Conservation (phyloP, 2,888 invertebrate genomes). For the Odontomyia ornata region DNA sequence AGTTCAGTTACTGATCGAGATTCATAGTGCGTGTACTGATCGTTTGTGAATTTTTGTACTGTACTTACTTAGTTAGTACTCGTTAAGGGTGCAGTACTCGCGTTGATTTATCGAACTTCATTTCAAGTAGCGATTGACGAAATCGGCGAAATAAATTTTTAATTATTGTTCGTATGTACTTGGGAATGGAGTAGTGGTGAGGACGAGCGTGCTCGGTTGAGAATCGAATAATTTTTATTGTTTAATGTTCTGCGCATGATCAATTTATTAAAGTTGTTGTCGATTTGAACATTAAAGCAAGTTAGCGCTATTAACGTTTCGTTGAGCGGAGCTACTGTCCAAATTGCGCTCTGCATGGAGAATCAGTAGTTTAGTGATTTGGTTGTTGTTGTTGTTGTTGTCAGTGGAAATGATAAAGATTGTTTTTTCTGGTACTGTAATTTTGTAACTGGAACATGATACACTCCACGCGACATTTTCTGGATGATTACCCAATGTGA, state of each 20-base stretch:
- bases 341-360: background rate
- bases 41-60: conserved; percentile 14
- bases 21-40: conserved; percentile 43
- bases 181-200: background rate
- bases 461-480: background rate
- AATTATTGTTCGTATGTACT: background rate
- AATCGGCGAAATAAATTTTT: background rate
- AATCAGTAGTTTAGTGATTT: background rate
- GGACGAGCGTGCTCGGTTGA: background rate
- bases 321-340: background rate
- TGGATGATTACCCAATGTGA: conserved; percentile 3
- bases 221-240: background rate
- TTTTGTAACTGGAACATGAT: conserved; percentile 19
- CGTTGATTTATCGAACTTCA: conserved; percentile 5
- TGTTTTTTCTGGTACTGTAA: background rate
- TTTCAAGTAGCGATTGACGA: background rate
- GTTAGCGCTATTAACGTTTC: conserved; percentile 17
- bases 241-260: conserved; percentile 31
- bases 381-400: background rate
- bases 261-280: conserved; percentile 21
- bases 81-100: conserved; percentile 9
- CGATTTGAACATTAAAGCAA: conserved; percentile 3
- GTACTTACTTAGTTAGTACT: background rate
- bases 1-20: conserved; percentile 48
- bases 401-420: background rate